Evolutionary conservation across 2,888 invertebrate species (phyloP).

Genomic region (Conchocele bisecta): DNA sequence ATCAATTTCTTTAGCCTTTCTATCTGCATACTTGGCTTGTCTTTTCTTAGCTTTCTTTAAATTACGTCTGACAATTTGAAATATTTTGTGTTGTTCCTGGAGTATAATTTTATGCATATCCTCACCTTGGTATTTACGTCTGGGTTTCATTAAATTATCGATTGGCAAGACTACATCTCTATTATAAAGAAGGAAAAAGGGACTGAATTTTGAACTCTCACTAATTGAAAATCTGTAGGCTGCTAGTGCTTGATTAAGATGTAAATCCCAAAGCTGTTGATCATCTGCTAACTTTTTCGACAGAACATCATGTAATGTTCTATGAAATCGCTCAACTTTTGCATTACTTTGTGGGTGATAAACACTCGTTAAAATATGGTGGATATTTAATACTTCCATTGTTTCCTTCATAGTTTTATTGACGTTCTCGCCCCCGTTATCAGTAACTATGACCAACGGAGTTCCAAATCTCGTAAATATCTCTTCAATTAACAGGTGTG

Average conservation of each 20-base stretch:
- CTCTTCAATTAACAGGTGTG: conserved; percentile 21
- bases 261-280: conserved; percentile 35
- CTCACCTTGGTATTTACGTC: conserved; percentile 44
- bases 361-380: conserved; percentile 41
- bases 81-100: conserved; percentile 47
- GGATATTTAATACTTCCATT: conserved; percentile 27
- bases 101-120: conserved; percentile 45
- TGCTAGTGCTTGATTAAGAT: conserved; percentile 46
- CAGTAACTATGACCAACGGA: conserved; percentile 21
- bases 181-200: conserved; percentile 47
- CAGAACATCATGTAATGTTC: conserved; percentile 29
- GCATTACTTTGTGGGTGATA: conserved; percentile 38
- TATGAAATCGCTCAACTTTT: conserved; percentile 31
- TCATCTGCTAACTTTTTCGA: conserved; percentile 20
- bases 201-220: conserved; percentile 31
- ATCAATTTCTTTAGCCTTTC: conserved; percentile 20
- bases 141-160: conserved; percentile 45
- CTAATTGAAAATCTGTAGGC: conserved; percentile 41
- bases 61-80: conserved; percentile 26
- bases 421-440: conserved; percentile 34
- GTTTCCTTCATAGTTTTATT: conserved; percentile 21
- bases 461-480: conserved; percentile 22
- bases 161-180: conserved; percentile 47
- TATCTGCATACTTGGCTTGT: conserved; percentile 47
- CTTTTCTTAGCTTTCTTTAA: conserved; percentile 35